Evolutionary conservation across 30 jellyfish, hydroid and myxozoan species (phyloP).

Genomic region (Rhopilema esculentum): DNA sequence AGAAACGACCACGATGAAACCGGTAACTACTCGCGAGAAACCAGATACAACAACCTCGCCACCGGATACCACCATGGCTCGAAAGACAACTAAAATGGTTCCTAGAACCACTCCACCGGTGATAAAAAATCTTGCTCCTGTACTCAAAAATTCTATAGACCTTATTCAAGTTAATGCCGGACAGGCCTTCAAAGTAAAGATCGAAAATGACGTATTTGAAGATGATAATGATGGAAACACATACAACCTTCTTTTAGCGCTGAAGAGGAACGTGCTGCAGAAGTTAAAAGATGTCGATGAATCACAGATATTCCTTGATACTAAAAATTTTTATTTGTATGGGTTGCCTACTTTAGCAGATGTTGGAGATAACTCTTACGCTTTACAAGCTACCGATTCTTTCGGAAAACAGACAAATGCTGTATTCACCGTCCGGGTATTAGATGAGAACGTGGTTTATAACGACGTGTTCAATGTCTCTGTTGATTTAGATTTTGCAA

Average conservation of each 20-base stretch:
- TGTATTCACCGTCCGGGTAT: slow-evolving; percentile 76
- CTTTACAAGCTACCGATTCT: slow-evolving; percentile 85
- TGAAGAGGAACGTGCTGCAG: slow-evolving; percentile 47
- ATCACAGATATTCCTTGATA: slow-evolving; percentile 72
- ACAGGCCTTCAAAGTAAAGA: slow-evolving; percentile 46
- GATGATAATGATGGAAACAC: slow-evolving; percentile 82
- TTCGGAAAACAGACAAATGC: slow-evolving; percentile 73
- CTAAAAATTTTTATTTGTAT: slow-evolving; percentile 44
- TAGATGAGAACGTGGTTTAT: slow-evolving; percentile 46
- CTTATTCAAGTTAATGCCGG: slow-evolving; percentile 46
- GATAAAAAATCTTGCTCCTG: slow-evolving; percentile 63
- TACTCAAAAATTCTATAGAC: slow-evolving; percentile 61
- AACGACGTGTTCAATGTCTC: slow-evolving; percentile 78
- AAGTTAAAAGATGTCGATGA: slow-evolving; percentile 47
- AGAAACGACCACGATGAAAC: slow-evolving; percentile 51
- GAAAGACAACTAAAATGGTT: slow-evolving; percentile 37
- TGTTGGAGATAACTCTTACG: slow-evolving; percentile 67
- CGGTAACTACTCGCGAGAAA: slow-evolving; percentile 25
- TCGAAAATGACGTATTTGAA: slow-evolving; percentile 71
- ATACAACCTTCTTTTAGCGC: slow-evolving; percentile 46
- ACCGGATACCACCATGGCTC: slow-evolving; percentile 35
- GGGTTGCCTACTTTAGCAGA: slow-evolving; percentile 50
- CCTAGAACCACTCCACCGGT: slow-evolving; percentile 43
- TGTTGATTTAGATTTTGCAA: slow-evolving; percentile 60
- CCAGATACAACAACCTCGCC: slow-evolving; percentile 25